phyloP scores from a whole-genome alignment of 1,140 invertebrate genomes.

The Orussus abietinus region DNA sequence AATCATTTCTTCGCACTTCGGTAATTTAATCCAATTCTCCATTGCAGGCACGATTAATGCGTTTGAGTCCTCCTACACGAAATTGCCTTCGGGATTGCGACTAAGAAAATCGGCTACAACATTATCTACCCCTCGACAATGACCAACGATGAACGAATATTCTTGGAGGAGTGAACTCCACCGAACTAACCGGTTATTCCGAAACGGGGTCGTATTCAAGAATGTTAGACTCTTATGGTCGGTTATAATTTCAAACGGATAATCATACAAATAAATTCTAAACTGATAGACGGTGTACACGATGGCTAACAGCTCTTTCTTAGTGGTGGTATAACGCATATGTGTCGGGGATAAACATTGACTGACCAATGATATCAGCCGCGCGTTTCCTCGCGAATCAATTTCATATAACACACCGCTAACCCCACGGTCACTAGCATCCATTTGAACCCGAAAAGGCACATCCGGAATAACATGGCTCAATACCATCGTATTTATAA shows the following conservation, averaged over 20 bases:
- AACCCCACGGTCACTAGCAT: conserved; percentile 4
- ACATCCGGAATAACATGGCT: conserved; percentile 9
- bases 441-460: conserved; percentile 8
- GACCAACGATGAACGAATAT: neutral
- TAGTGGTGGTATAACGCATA: conserved; percentile 7
- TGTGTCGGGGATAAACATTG: conserved; percentile 1
- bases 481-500: conserved; percentile 8
- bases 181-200: conserved; percentile 3
- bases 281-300: conserved; percentile 10
- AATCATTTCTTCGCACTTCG: too few species aligned
- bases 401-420: conserved; percentile 8
- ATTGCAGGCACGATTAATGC: too few species aligned
- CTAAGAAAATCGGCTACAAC: conserved; percentile 11
- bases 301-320: conserved; percentile 12
- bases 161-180: conserved; percentile 12
- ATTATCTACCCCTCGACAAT: conserved; percentile 13
- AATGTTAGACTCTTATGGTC: conserved; percentile 12
- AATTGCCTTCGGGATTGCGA: conserved; percentile 11
- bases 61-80: too few species aligned
- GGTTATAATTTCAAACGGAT: conserved; percentile 11
- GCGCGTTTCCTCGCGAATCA: neutral
- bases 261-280: conserved; percentile 1
- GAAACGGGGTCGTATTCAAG: neutral
- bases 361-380: conserved; percentile 3
- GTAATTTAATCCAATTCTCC: too few species aligned